Percentiles rank a stretch among this genome's conserved stretches.
Evolutionary conservation across 2,888 invertebrate genomes (phyloP).

Genomic region (Idaea straminata): DNA sequence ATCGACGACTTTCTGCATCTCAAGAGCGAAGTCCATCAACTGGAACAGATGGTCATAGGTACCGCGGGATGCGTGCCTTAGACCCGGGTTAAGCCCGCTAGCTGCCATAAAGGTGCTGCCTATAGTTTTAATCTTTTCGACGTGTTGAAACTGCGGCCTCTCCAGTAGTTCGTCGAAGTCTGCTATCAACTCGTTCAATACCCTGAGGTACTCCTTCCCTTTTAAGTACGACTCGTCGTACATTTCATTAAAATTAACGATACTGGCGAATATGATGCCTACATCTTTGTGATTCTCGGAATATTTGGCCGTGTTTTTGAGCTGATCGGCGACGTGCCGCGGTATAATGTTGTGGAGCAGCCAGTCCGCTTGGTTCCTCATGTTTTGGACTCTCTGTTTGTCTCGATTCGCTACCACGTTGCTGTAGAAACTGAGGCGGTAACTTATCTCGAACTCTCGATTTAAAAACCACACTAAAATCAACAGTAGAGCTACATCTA

Average conservation of each 20-base stretch:
- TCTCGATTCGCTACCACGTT: conserved; percentile 94
- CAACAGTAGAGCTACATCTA: conserved; percentile 90
- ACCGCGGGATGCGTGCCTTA: conserved; percentile 84
- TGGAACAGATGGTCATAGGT: conserved; percentile 90
- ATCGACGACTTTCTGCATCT: conserved; percentile 92
- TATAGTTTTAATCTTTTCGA: conserved; percentile 99
- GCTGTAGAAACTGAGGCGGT: conserved; percentile 95
- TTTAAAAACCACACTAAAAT: conserved; percentile 95
- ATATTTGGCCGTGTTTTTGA: conserved; percentile 95
- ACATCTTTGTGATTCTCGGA: conserved; percentile 96
- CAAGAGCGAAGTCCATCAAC: conserved; percentile 95
- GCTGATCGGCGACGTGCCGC: conserved; percentile 94
- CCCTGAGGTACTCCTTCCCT: conserved; percentile 95
- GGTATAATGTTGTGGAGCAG: conserved; percentile 98
- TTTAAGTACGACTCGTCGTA: conserved; percentile 98
- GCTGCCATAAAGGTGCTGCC: conserved; percentile 99
- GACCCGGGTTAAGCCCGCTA: conserved; percentile 92
- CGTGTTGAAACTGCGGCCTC: conserved; percentile 88
- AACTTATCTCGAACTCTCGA: conserved; percentile 96
- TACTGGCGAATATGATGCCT: conserved; percentile 97
- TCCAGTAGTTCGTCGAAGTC: conserved; percentile 97
- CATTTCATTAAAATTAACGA: conserved; percentile 98
- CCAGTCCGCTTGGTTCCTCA: conserved; percentile 98
- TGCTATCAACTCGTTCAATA: conserved; percentile 96
- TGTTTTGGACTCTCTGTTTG: conserved; percentile 92